A percentile compares a stretch with the other conserved stretches of the same genome.
Evolutionary conservation across 2,888 invertebrate genomes (phyloP).

Genomic region (Diloba caeruleocephala): DNA sequence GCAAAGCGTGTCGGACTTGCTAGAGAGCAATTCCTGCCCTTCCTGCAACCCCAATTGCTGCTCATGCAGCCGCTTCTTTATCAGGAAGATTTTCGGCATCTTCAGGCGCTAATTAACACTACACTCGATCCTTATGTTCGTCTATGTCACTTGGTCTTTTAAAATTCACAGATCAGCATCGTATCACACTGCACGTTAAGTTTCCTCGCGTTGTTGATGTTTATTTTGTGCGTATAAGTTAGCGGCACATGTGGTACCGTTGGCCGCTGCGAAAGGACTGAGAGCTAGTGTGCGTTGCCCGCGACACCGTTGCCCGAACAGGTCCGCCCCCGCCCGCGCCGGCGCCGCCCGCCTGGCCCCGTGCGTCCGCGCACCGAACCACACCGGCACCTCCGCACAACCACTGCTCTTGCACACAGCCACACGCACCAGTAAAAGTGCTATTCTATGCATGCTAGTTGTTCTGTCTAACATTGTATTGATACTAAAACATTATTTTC

Average conservation of each 20-base stretch:
- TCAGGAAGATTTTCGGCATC: conserved; percentile 98
- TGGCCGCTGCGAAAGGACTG: conserved; percentile 88
- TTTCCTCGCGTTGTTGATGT: conserved; percentile 83
- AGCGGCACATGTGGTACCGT: conserved; percentile 88
- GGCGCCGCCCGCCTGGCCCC: conserved; percentile 73
- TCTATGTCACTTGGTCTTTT: conserved; percentile 81
- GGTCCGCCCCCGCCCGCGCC: conserved; percentile 85
- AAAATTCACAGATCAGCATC: conserved; percentile 83
- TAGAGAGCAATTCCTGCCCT: conserved; percentile 92
- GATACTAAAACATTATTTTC: conserved; percentile 42
- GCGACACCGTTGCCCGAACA: conserved; percentile 87
- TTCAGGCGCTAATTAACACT: conserved; percentile 78
- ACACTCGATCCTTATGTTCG: conserved; percentile 82
- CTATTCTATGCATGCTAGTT: conserved; percentile 72
- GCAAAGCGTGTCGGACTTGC: conserved; percentile 90
- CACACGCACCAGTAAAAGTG: conserved; percentile 86
- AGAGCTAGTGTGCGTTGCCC: conserved; percentile 83
- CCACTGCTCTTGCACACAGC: conserved; percentile 66
- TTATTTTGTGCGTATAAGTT: conserved; percentile 80
- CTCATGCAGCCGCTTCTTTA: conserved; percentile 97
- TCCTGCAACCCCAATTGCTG: conserved; percentile 96
- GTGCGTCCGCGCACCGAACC: conserved; percentile 71
- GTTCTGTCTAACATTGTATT: conserved; percentile 60
- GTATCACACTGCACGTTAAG: conserved; percentile 85
- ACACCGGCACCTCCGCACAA: conserved; percentile 60